Base-by-base conservation (phyloP, 2,113 vertebrate genomes). In the Pseudopodoces humilis region DNA sequence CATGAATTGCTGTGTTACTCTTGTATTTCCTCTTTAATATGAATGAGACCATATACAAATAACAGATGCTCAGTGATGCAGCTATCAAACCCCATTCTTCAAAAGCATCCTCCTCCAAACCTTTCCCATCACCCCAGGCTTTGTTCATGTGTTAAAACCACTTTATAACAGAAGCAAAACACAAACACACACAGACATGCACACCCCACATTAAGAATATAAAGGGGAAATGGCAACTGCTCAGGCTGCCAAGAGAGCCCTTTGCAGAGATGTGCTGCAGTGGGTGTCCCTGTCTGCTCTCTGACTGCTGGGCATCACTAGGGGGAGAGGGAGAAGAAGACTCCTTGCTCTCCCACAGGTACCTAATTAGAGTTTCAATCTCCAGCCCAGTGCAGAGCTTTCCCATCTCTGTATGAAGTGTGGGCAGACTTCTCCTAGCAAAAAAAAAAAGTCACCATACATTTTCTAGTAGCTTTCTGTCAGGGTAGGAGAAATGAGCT, bases 391-490 rank as follows among this genome's bases (percentile, higher is more conserved):
- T 43, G 60, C 39, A 0, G 0, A 44, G 76, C 44, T 5, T 33
- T 58, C 28, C 0, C 24, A 23, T 5, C 24, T 33, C 60, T 63
- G 22, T 23, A 11, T 3, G 1, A 49, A 55, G 20, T 33, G 55
- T 24, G 84, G 65, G 18, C 60, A 62, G 39, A 15, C 10, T 47
- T 50, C 62, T 77, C 24, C 46, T 83, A 33, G 43, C 12, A 9
- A 18, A 4, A 21, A 12, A 31, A n/a, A 28, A 22, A 15, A 69
- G 15, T 43, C 24, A 18, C 4, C 8, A 4, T 63, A 22, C 24
- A 15, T 95, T 92, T 79, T 76, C 41, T 15, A 11, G n/a, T 58
- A 43, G 15, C 12, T 81, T 86, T 91, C 55, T 94, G 31, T 86
- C 50, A 74, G 39, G 33, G 20, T 53, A 39, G 64, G 37, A 90